Evolutionary conservation across 1,140 invertebrate species (phyloP), one percentile per base, ranked within the genome.

Genomic region (Cyrtorhinus lividipennis): DNA sequence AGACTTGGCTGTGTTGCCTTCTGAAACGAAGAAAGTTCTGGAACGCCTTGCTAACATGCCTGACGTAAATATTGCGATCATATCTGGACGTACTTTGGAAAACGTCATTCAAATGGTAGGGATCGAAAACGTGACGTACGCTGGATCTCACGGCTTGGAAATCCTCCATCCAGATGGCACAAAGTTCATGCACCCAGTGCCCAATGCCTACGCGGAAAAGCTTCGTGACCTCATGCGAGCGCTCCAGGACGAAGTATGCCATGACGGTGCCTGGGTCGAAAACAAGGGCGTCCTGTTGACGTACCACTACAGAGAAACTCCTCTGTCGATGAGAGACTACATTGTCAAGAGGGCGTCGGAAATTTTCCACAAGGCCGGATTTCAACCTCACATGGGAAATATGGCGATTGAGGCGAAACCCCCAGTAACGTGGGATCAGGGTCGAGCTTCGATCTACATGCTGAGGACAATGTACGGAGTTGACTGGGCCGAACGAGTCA

Each of bases 161-260:
- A 92, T 93, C 70, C 72, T 90, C 48, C 89, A 93, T 75, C 89
- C 90, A 0, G 90, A 94, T 71, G 90, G 90, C 27, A 91, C 87
- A 64, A 90, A 89, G 72, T 93, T 93, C 70, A 87, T 92, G 0
- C 90, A 92, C 76, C 90, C 90, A 0, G 89, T 92, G 83, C 90
- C 90, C 0, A 81, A 83, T 48, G 88, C 92, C 69, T 84, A 86
- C 66, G 87, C 90, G 69, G 86, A 83, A 44, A 90, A 91, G 73
- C 85, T 92, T 18, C 83, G 81, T n/a, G 80, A 81, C 53, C 74
- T 94, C 22, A 81, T 91, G 67, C 86, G 89, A 70, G 79, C 83
- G 0, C 74, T 93, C 24, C 88, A 92, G 71, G 88, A 92, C 71
- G 84, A 87, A 82, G 78, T 91, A 2, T 92, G 89, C 70, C 81